Base-by-base conservation (phyloP, 1,140 invertebrate species). In the Pseudomyrmex sp. region DNA sequence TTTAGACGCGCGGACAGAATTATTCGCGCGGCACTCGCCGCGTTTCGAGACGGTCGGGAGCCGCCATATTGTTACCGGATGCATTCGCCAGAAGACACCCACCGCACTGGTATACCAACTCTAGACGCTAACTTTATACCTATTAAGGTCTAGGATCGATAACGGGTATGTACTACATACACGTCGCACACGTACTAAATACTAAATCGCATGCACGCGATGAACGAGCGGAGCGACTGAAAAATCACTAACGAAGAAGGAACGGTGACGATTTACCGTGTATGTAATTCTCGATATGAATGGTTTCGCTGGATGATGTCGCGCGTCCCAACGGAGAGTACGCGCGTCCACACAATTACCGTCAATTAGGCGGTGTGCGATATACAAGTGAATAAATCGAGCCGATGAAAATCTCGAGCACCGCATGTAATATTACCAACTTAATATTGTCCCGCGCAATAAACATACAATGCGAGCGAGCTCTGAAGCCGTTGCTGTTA, bases 111-210 rank as follows among this genome's bases (percentile, higher is more conserved):
- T 82, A 70, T 59, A 72, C 83, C 76, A 62, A 68, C 68, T 82
- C 77, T 85, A 85, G 69, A 83, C 77, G 54, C 77, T 73, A 70
- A 85, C 83, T 85, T 85, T 85, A 85, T 82, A 82, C 66, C 83
- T 80, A 85, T 85, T 85, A 85, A 82, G 77, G 77, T 82, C 69
- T 50, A 62, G 79, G 69, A 85, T 85, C 83, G 83, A 85, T 85
- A 85, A 35, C 18, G 54, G 20, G 59, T 82, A 85, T 59, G 56
- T 84, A 69, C 62, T 77, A 77, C 52, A 74, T 79, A 79, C 65
- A 83, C 62, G 74, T 77, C 52, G 82, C 73, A 74, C 82, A 74
- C 82, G 62, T 83, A 77, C 73, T 76, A 77, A 83, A 83, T 83
- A 75, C 82, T 79, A 50, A 77, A 77, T 83, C 20, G 73, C 48